Percentiles rank a stretch among this genome's conserved stretches.
Evolutionary conservation across 2,797 vertebrate genomes (phyloP).

Genomic region (Manis crassicaudata): DNA sequence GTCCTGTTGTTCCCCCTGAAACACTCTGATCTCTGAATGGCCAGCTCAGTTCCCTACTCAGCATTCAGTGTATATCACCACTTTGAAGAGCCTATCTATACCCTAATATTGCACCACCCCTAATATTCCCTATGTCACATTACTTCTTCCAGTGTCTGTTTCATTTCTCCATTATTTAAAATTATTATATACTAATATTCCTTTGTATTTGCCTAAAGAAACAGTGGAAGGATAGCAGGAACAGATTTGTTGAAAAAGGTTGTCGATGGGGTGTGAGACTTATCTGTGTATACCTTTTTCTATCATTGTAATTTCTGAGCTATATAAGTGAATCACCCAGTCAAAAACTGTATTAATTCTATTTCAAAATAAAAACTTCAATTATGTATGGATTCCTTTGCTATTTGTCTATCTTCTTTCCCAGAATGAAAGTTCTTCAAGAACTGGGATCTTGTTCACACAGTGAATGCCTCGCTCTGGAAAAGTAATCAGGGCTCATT

Average conservation of each 20-base stretch:
- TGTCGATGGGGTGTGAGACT: background rate
- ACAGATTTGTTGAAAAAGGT: background rate
- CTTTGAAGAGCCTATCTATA: background rate
- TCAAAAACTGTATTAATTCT: background rate
- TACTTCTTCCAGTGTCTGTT: background rate
- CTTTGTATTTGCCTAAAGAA: background rate
- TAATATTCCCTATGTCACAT: background rate
- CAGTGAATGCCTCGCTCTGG: background rate
- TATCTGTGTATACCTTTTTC: background rate
- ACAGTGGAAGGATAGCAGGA: background rate
- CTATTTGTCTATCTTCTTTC: background rate
- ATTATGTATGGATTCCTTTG: conserved; percentile 7
- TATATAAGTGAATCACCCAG: background rate
- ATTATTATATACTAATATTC: background rate
- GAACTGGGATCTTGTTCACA: background rate
- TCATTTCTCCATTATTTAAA: background rate
- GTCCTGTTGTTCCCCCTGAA: background rate
- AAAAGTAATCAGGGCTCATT: background rate
- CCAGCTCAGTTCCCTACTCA: background rate
- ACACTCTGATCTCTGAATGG: background rate
- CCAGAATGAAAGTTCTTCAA: background rate
- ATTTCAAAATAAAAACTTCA: background rate
- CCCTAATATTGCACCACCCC: background rate
- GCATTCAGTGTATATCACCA: background rate
- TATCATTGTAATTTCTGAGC: conserved; percentile 4